These are phyloP conservation scores for Chunga burmeisteri DNA, from an alignment of 2,113 vertebrate species.

Conservation along the genomic window DNA sequence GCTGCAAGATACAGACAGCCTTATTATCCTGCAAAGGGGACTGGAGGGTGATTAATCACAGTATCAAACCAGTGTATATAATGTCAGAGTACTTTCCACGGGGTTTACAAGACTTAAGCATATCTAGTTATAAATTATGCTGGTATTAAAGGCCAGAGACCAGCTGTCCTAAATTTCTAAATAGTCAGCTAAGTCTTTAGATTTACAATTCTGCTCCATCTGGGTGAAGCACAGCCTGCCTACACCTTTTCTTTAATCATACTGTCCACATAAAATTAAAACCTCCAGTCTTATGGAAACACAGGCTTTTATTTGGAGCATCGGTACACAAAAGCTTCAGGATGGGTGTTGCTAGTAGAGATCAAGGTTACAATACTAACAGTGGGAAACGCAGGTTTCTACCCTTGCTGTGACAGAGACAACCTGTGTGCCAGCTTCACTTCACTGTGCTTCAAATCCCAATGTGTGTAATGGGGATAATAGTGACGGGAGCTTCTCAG, in stretches of 20 bases:
- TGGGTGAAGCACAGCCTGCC: slow-evolving; percentile 27
- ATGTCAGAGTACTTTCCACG: slow-evolving; percentile 37
- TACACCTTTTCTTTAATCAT: slow-evolving; percentile 46
- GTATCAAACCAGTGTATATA: slow-evolving; percentile 53
- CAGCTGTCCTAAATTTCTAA: slow-evolving; percentile 61
- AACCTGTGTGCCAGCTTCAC: background rate
- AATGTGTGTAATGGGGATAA: background rate
- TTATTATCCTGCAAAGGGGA: slow-evolving; percentile 29
- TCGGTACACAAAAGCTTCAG: background rate
- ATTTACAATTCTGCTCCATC: slow-evolving; percentile 44
- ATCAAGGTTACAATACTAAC: background rate
- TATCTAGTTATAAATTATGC: slow-evolving; percentile 51
- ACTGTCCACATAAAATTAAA: background rate
- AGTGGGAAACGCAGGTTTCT: background rate
- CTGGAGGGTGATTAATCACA: slow-evolving; percentile 30
- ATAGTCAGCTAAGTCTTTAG: slow-evolving; percentile 48
- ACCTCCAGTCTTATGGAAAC: background rate
- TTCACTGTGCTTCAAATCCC: background rate
- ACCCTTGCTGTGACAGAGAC: background rate
- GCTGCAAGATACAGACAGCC: slow-evolving; percentile 30
- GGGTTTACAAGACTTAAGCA: slow-evolving; percentile 62
- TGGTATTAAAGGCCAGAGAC: slow-evolving; percentile 53
- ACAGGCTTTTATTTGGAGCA: background rate
- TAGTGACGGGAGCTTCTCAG: background rate
- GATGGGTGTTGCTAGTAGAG: background rate